phyloP scores from a whole-genome alignment of 2,113 vertebrate genomes.

The Ceyx margarethae region DNA sequence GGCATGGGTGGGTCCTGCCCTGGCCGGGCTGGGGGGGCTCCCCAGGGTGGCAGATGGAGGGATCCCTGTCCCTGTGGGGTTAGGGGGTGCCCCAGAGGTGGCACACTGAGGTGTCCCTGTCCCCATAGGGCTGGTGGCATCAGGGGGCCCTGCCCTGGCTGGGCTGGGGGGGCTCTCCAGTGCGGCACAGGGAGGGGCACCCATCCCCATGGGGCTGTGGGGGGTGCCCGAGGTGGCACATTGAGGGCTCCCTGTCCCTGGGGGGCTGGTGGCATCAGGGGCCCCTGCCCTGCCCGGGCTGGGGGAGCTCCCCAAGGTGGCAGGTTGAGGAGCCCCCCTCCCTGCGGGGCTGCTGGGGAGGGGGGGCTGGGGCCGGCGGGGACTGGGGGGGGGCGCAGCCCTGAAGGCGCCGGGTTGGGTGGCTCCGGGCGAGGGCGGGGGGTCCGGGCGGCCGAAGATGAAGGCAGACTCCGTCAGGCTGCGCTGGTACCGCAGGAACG shows the following conservation, averaged over 20 bases:
- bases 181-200: neutral
- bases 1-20: no score
- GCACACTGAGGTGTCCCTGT: neutral
- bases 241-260: neutral
- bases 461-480: slow-evolving; percentile 86
- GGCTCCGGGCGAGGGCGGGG: neutral
- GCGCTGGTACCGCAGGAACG: slow-evolving; percentile 82
- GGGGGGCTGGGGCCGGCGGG: neutral
- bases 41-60: no score
- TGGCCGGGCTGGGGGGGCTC: no score
- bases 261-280: neutral
- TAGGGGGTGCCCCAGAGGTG: no score
- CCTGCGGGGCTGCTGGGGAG: neutral
- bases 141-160: no score
- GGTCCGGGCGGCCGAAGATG: slow-evolving; percentile 78
- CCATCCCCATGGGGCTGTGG: no score
- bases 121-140: neutral
- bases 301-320: no score
- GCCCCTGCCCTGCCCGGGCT: no score
- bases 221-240: neutral
- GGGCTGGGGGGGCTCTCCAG: neutral
- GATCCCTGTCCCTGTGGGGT: no score
- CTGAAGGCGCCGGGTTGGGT: neutral
- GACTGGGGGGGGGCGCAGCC: neutral
- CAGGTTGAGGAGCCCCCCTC: no score